These are phyloP conservation scores for Chaenocephalus aceratus DNA, from an alignment of 2,113 vertebrate genomes.

Conservation along the genomic window DNA sequence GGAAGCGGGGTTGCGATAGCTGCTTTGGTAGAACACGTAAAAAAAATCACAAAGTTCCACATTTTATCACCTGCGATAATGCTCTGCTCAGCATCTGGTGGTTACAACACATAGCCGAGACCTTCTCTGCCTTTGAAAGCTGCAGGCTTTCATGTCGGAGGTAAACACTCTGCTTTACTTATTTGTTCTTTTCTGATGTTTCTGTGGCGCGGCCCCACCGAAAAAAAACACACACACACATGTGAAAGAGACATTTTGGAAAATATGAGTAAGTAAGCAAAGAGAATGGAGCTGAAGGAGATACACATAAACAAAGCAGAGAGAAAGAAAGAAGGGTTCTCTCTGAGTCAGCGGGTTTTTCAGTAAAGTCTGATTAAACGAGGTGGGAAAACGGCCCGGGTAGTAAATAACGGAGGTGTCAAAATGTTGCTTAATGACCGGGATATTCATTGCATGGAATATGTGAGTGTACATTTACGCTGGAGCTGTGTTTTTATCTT, in stretches of 20 bases:
- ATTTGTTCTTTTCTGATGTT: constrained; percentile 49
- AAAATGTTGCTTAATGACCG: constrained; percentile 79
- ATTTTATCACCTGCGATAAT: constrained; percentile 18
- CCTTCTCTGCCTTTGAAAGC: constrained; percentile 39
- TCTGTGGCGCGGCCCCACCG: constrained; percentile 17
- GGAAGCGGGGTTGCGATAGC: background rate
- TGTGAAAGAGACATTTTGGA: constrained; percentile 60
- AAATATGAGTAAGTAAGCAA: constrained; percentile 64
- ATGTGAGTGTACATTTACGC: constrained; percentile 64
- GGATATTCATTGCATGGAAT: constrained; percentile 72
- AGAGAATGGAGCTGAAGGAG: constrained; percentile 52
- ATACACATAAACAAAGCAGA: constrained; percentile 70
- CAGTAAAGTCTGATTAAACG: constrained; percentile 78
- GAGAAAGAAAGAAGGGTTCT: constrained; percentile 66
- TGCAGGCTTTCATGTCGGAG: constrained; percentile 21
- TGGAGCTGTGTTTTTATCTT: constrained; percentile 35
- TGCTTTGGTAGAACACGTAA: constrained; percentile 14
- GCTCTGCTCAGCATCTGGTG: constrained; percentile 1
- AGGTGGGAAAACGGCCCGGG: constrained; percentile 65
- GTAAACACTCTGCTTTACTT: constrained; percentile 15
- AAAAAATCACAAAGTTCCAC: constrained; percentile 18
- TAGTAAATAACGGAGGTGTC: constrained; percentile 80
- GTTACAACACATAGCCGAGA: constrained; percentile 6
- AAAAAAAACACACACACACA: background rate
- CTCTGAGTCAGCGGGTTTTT: constrained; percentile 75